A percentile compares a stretch with the other conserved stretches of the same genome.
Evolutionary conservation across 2,888 invertebrate species (phyloP).

Genomic region (Nyleta sp.): DNA sequence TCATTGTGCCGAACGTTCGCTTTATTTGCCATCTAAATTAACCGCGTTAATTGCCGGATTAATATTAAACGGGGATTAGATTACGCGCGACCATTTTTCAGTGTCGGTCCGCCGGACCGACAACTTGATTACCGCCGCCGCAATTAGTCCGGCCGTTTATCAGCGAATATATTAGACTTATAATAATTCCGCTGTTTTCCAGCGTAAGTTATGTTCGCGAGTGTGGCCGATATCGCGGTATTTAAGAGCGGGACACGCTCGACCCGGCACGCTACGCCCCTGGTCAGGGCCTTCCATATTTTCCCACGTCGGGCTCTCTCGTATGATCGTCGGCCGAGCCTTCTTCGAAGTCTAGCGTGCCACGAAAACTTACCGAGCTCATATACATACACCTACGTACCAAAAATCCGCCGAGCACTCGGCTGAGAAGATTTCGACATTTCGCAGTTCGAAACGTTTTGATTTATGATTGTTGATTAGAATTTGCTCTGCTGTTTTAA

Average conservation of each 20-base stretch:
- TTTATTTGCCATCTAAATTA: slow-evolving; percentile 10
- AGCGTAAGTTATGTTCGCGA: slow-evolving; percentile 28
- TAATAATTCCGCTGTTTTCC: slow-evolving; percentile 40
- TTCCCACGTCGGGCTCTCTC: slow-evolving; percentile 50
- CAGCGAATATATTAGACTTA: slow-evolving; percentile 44
- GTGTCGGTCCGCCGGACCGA: slow-evolving; percentile 10
- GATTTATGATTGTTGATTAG: too few relatives aligned
- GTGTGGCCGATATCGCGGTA: slow-evolving; percentile 38
- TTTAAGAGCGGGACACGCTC: slow-evolving; percentile 55
- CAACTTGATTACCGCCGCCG: slow-evolving; percentile 34
- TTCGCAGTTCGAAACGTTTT: too few relatives aligned
- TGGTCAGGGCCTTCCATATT: slow-evolving; percentile 61
- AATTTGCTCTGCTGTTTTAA: too few relatives aligned
- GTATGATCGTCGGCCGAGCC: slow-evolving; percentile 42
- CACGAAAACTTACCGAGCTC: slow-evolving; percentile 43
- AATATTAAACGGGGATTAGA: slow-evolving; percentile 20
- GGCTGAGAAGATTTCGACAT: not conserved
- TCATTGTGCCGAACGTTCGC: slow-evolving; percentile 13
- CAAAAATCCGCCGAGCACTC: slow-evolving; percentile 16
- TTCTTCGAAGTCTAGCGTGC: slow-evolving; percentile 50
- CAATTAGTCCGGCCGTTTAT: slow-evolving; percentile 45
- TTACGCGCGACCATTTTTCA: slow-evolving; percentile 22
- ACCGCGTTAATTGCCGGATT: not conserved
- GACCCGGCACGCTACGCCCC: slow-evolving; percentile 57
- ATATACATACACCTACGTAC: slow-evolving; percentile 43